Conservation (phyloP, 1,140 invertebrate species). For the Pantala flavescens region DNA sequence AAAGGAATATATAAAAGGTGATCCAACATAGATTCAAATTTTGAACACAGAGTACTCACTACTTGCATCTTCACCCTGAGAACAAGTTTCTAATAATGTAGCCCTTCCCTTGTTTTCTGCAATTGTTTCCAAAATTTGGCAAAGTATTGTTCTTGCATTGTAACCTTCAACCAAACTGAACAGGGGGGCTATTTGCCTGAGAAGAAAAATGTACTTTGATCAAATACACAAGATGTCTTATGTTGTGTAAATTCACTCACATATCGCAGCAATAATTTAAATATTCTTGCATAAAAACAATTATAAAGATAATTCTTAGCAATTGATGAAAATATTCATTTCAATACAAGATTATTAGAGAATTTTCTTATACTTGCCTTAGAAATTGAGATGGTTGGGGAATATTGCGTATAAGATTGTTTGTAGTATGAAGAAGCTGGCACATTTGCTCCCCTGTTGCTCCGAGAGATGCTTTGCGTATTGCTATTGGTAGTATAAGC, state of each 20-base stretch:
- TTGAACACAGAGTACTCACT: not conserved
- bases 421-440: slow-evolving; percentile 56
- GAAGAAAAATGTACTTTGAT: too few species aligned
- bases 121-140: not conserved
- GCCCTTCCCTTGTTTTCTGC: too few species aligned
- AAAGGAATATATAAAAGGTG: not conserved
- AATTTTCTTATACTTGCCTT: slow-evolving; percentile 26
- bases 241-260: too few species aligned
- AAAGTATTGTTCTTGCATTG: not conserved
- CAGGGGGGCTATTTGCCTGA: slow-evolving; percentile 1
- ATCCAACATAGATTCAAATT: too few species aligned
- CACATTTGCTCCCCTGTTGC: slow-evolving; percentile 46
- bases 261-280: too few species aligned
- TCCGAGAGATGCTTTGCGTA: slow-evolving; percentile 42
- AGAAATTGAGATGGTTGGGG: slow-evolving; percentile 52
- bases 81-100: too few species aligned
- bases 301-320: too few species aligned
- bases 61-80: slow-evolving; percentile 20
- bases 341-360: too few species aligned
- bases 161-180: not conserved
- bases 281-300: too few species aligned
- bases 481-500: slow-evolving; percentile 62
- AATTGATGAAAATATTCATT: too few species aligned
- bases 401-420: slow-evolving; percentile 60
- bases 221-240: too few species aligned